These are phyloP conservation scores for Chlorops oryzae DNA, from an alignment of 1,140 invertebrate species.

Conservation along the genomic window DNA sequence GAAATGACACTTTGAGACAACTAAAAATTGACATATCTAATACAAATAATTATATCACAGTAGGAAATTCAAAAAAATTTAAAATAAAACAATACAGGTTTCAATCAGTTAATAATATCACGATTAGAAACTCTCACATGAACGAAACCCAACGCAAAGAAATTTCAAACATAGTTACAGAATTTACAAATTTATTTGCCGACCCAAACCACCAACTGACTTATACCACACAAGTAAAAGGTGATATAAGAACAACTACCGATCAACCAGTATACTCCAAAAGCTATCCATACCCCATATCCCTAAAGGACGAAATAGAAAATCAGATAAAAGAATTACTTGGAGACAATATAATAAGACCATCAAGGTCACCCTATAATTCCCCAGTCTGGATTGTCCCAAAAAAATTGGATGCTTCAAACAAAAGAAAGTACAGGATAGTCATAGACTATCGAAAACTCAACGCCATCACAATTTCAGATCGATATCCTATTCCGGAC, in stretches of 20 bases:
- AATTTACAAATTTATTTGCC: constrained; percentile 11
- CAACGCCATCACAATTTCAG: constrained; percentile 37
- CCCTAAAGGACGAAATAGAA: constrained; percentile 16
- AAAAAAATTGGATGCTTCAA: constrained; percentile 18
- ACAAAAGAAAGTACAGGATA: constrained; percentile 35
- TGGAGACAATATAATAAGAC: constrained; percentile 19
- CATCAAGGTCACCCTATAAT: constrained; percentile 20
- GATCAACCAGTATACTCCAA: constrained; percentile 19
- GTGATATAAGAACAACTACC: constrained; percentile 17
- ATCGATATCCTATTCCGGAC: constrained; percentile 51
- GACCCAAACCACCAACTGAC: constrained; percentile 18
- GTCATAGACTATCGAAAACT: constrained; percentile 40
- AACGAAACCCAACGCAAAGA: background rate
- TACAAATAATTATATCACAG: constrained; percentile 13
- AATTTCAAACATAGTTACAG: constrained; percentile 1
- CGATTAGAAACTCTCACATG: constrained; percentile 8
- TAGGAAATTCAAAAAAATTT: constrained; percentile 10
- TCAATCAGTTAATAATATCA: constrained; percentile 15
- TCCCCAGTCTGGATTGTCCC: constrained; percentile 19
- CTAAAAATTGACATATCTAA: constrained; percentile 12
- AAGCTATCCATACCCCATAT: constrained; percentile 18
- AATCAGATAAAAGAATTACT: constrained; percentile 18
- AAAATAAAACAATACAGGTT: constrained; percentile 6
- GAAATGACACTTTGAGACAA: constrained; percentile 18
- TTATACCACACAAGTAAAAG: constrained; percentile 17